A percentile compares a stretch with the other conserved stretches of the same genome.
phyloP scores from a whole-genome alignment of 35 echinoderm and acorn worm species.

The Apostichopus japonicus region DNA sequence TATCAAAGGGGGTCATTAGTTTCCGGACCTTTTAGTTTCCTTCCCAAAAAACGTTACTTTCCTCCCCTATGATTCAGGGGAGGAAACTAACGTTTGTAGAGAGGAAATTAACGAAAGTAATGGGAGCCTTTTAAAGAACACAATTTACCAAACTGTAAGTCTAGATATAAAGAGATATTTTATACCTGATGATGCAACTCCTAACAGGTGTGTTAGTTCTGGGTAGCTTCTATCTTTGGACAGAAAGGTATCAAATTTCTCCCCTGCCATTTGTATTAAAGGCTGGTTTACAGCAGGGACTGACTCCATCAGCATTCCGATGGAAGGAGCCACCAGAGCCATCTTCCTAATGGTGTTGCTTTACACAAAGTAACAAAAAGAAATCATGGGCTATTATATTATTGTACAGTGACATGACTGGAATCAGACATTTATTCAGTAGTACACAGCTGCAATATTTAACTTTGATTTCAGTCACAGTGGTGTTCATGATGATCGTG shows the following conservation, averaged over 20 bases:
- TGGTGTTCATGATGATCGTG: too few species aligned
- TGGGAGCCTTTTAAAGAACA: not conserved
- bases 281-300: constrained; percentile 1
- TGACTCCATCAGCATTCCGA: constrained; percentile 26
- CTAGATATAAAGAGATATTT: not conserved
- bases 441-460: too few species aligned
- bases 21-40: too few species aligned
- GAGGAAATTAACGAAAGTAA: too few species aligned
- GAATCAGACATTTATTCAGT: too few species aligned
- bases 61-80: too few species aligned
- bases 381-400: too few species aligned
- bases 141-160: not conserved
- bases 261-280: constrained; percentile 59
- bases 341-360: not conserved
- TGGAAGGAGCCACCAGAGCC: not conserved
- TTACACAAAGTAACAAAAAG: not conserved
- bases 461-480: too few species aligned
- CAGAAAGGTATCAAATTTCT: constrained; percentile 70
- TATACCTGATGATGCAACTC: constrained; percentile 65
- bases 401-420: too few species aligned
- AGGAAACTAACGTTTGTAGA: too few species aligned
- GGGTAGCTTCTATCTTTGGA: constrained; percentile 68
- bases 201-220: constrained; percentile 65
- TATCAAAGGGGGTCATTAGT: too few species aligned
- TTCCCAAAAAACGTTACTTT: too few species aligned